These are phyloP conservation scores for Notospermus geniculatus DNA, from an alignment of 1,140 invertebrate genomes.

Conservation along the genomic window DNA sequence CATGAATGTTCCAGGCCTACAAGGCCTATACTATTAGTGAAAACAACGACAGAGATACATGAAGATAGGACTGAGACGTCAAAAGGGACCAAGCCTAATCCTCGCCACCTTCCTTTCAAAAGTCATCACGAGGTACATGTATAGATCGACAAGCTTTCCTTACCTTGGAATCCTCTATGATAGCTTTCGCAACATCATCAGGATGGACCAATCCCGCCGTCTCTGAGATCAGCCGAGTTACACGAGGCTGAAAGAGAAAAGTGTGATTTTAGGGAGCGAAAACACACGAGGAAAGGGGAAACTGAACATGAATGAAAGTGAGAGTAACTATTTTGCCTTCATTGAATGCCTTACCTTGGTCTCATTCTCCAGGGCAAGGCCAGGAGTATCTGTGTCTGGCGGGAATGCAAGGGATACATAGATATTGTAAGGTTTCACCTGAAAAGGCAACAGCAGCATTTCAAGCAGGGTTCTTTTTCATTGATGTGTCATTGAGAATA, in stretches of 20 bases:
- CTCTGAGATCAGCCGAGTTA: conserved; percentile 85
- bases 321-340: too few relatives aligned
- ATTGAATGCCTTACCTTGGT: conserved; percentile 67
- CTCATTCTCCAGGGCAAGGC: conserved; percentile 81
- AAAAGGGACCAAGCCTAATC: too few relatives aligned
- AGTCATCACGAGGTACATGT: not conserved
- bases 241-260: conserved; percentile 63
- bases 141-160: conserved; percentile 24
- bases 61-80: too few relatives aligned
- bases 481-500: not conserved
- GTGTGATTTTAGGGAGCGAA: too few relatives aligned
- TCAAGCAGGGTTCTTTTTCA: not conserved
- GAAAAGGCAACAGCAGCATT: conserved; percentile 18
- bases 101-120: too few relatives aligned
- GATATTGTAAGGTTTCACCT: conserved; percentile 75
- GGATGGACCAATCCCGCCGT: conserved; percentile 73
- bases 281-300: conserved; percentile 1
- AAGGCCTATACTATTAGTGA: too few relatives aligned
- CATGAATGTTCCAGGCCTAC: too few relatives aligned
- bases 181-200: conserved; percentile 73
- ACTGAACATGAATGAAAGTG: too few relatives aligned
- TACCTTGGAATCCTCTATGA: conserved; percentile 81
- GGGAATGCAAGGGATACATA: conserved; percentile 84
- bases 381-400: conserved; percentile 97
- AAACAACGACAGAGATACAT: not conserved